Base-by-base conservation (phyloP, 2,888 invertebrate species). In the Thalpophila matura region DNA sequence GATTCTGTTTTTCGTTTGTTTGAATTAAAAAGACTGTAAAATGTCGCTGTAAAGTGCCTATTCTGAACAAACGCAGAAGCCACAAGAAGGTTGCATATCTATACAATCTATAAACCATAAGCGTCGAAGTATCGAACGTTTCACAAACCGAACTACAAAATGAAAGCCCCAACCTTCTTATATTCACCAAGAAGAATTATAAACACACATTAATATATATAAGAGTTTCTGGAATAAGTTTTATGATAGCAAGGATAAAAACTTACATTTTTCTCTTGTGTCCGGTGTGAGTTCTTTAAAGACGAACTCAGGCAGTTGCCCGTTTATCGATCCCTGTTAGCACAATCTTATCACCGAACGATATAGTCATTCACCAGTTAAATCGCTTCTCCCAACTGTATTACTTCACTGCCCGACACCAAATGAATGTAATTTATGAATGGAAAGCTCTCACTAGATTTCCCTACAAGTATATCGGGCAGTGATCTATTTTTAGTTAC, bases 351-450 rank as follows among this genome's bases (percentile, higher is more conserved):
- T 71, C 78, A 80, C 71, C 67, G 53, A 67, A 65, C 58, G 54
- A 67, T 74, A 68, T 50, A 69, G 67, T 80, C 81, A 85, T 85
- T 86, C 89, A 89, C 86, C 64, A 75, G 60, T 71, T 71, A 74
- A 77, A 69, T 75, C 59, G 75, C 69, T 69, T 77, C 77, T 71
- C 79, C 67, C 86, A 86, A 83, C 86, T 88, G 84, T 80, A 71
- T 85, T 80, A 82, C 87, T 84, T 86, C 89, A 87, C 95, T 94
- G 89, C 71, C 82, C 82, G 80, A 85, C 86, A 86, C 82, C 80
- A 90, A 93, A 88, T 91, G 91, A 92, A 90, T 88, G 88, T 88
- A 84, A 82, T 89, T 92, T 91, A 93, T 93, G 93, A 94, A 94
- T 94, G 94, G 86, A 84, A 86, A 79, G 82, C 82, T 82, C 83